These are phyloP conservation scores for Eristalinus sepulchralis DNA, from an alignment of 2,888 invertebrate genomes.

Conservation along the genomic window DNA sequence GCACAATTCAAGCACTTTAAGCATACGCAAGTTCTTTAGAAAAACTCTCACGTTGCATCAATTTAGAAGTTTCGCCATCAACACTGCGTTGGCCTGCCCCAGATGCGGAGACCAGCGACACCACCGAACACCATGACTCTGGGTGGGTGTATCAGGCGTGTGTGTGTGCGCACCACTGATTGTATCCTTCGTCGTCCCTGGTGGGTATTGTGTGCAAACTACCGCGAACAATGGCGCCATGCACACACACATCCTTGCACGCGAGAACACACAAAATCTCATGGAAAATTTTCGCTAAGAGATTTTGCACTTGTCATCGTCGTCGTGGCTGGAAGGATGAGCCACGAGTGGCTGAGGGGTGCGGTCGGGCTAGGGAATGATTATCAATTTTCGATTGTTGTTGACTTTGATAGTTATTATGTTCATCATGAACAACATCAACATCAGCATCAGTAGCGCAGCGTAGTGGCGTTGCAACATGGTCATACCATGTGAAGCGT, in stretches of 20 bases:
- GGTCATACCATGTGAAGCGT: constrained; percentile 4
- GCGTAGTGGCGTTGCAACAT: not conserved
- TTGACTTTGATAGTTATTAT: constrained; percentile 70
- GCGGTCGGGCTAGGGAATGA: constrained; percentile 4
- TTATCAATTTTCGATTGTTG: constrained; percentile 69
- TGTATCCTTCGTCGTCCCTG: constrained; percentile 24
- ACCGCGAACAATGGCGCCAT: constrained; percentile 31
- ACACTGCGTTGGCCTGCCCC: not conserved
- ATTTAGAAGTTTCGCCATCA: constrained; percentile 55
- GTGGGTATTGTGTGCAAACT: constrained; percentile 50
- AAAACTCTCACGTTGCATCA: constrained; percentile 69
- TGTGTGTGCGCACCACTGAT: constrained; percentile 29
- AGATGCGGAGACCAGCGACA: not conserved
- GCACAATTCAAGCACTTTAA: constrained; percentile 1
- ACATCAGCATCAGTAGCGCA: not conserved
- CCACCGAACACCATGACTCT: not conserved
- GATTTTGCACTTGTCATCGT: constrained; percentile 1
- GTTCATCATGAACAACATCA: constrained; percentile 50
- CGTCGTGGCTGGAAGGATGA: not conserved
- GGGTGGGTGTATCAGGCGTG: not conserved
- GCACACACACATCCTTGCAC: not conserved
- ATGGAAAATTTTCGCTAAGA: not conserved
- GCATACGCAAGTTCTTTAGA: constrained; percentile 7
- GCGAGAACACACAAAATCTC: not conserved
- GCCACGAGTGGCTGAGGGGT: not conserved